Conservation (phyloP, 2,888 invertebrate genomes). For the Polylopha cassiicola region DNA sequence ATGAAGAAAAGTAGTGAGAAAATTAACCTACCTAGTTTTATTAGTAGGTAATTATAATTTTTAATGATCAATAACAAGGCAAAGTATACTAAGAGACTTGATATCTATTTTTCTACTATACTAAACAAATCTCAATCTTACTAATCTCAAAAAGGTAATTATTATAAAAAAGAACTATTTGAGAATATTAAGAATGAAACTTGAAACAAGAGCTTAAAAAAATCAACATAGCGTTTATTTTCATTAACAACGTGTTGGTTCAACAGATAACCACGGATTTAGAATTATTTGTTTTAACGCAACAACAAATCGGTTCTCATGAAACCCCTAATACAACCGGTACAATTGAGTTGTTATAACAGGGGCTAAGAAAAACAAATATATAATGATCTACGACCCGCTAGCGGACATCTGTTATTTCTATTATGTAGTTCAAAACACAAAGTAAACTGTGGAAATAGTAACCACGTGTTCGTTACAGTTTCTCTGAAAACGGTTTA, state of each 20-base stretch:
- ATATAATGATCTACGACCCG: conserved; percentile 39
- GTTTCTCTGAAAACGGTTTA: conserved; percentile 18
- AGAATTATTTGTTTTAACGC: conserved; percentile 42
- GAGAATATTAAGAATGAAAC: no score
- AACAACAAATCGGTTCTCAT: conserved; percentile 42
- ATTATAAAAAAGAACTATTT: no score
- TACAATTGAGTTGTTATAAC: conserved; percentile 41
- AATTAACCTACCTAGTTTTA: no score
- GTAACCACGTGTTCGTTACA: conserved; percentile 38
- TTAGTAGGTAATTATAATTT: no score
- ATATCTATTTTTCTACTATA: no score
- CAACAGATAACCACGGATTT: conserved; percentile 20
- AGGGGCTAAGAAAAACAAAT: conserved; percentile 52
- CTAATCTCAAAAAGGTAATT: no score
- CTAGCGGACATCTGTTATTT: conserved; percentile 50
- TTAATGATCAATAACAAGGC: no score
- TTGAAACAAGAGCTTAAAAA: no score
- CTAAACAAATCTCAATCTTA: no score
- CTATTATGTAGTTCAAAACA: conserved; percentile 46
- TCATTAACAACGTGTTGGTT: conserved; percentile 21
- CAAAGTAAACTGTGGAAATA: conserved; percentile 45
- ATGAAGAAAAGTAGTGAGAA: no score
- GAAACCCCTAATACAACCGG: conserved; percentile 26
- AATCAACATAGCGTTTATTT: conserved; percentile 5
- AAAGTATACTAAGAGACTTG: no score